Conservation (phyloP, 2,888 invertebrate species). For the Cantharis rustica region DNA sequence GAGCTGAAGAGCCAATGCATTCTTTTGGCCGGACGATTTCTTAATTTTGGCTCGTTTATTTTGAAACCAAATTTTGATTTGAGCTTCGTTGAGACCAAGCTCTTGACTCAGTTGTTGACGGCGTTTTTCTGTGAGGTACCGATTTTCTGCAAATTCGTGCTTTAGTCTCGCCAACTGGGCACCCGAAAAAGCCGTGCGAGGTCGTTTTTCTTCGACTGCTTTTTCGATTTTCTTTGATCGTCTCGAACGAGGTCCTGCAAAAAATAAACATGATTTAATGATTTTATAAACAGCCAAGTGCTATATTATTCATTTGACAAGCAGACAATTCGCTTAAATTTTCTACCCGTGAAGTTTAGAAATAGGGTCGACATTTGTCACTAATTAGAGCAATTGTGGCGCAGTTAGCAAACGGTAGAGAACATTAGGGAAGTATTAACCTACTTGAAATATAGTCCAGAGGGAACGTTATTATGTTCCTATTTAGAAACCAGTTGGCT, state of each 20-base stretch:
- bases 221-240: constrained; percentile 61
- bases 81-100: constrained; percentile 91
- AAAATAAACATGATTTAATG: constrained; percentile 11
- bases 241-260: constrained; percentile 65
- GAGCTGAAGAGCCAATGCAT: constrained; percentile 84
- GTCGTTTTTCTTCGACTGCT: constrained; percentile 81
- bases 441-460: constrained; percentile 44
- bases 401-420: constrained; percentile 44
- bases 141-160: constrained; percentile 91
- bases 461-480: constrained; percentile 44
- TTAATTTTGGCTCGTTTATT: constrained; percentile 97
- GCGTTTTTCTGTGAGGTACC: constrained; percentile 90
- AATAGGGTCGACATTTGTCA: constrained; percentile 47
- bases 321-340: constrained; percentile 22
- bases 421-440: constrained; percentile 51
- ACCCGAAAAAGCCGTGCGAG: constrained; percentile 93
- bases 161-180: constrained; percentile 90
- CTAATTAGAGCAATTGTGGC: constrained; percentile 55
- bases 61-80: constrained; percentile 98
- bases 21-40: constrained; percentile 84
- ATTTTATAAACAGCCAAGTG: background rate
- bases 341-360: constrained; percentile 45
- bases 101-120: constrained; percentile 90
- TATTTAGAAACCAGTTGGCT: constrained; percentile 39
- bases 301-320: constrained; percentile 17